Base-by-base conservation (phyloP, 2,113 vertebrate genomes). In the Loxodonta africana region DNA sequence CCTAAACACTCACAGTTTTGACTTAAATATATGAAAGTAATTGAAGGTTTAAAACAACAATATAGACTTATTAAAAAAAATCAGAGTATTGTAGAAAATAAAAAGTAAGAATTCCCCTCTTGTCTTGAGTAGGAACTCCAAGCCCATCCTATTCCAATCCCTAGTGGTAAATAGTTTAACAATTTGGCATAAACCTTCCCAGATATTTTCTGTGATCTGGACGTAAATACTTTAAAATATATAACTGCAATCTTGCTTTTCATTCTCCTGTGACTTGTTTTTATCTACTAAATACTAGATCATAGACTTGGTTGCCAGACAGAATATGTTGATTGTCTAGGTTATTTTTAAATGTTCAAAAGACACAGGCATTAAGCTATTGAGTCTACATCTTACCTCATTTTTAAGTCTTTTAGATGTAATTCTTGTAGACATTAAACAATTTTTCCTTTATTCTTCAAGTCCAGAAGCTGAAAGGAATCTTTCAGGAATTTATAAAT, bases 281-380 rank as follows among this genome's bases (percentile, higher is more conserved):
- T 81, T 71, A 25, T 46, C 23, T 92, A 30, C 8, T 83, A 46
- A 90, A 78, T 7, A 60, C 1, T 86, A 44, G 46, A 53, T 74
- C 71, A 69, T 30, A 25, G 25, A 80, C 7, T 94, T 93, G 9
- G 44, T 88, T 94, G 88, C 41, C 63, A 90, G 78, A 88, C 46
- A 94, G 30, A 93, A 65, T 73, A 6, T 92, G 78, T 71, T 77
- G 25, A 90, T 95, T 92, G 97, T 96, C 62, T 46, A 63, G 51
- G 69, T 73, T 25, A 78, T 53, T 85, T 92, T 92, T 69, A 93
- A 96, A 77, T 82, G 65, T 96, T 86, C 41, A 2, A 60, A 30
- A 93, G 30, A 95, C 37, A 86, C 76, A 83, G 46, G 12, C n/a
- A 51, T 69, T 92, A 71, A 92, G 73, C n/a, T 63, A 11, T 88